Evolutionary conservation across 2,113 vertebrate species (phyloP).

Genomic region (Notiomystis cincta): DNA sequence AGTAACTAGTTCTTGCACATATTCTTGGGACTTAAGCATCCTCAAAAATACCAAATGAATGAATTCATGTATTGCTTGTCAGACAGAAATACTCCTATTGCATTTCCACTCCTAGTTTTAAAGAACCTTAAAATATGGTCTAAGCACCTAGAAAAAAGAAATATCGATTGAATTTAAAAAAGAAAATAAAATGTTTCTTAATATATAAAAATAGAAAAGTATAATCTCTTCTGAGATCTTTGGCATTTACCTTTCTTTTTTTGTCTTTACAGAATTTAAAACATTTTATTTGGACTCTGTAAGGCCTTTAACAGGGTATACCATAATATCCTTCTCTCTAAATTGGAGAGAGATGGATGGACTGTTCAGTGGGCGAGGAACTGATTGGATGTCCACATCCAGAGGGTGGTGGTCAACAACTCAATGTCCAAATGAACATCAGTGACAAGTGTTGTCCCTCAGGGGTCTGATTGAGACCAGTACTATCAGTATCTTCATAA

Average conservation of each 20-base stretch:
- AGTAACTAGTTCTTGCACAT: neutral
- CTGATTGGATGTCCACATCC: neutral
- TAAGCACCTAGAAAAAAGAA: neutral
- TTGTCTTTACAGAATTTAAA: neutral
- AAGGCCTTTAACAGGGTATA: neutral
- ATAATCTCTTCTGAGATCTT: neutral
- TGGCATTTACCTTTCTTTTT: neutral
- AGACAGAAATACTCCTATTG: neutral
- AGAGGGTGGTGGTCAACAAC: neutral
- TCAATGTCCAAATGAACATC: neutral
- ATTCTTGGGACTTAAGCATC: neutral
- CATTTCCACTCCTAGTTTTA: neutral
- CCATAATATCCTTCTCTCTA: neutral
- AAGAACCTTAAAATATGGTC: neutral
- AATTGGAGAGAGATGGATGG: neutral
- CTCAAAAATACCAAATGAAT: neutral
- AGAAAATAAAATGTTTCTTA: neutral
- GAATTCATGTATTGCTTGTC: neutral
- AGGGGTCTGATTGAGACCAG: rapidly evolving
- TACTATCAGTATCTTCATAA: neutral
- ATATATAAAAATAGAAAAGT: neutral
- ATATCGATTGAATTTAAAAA: neutral
- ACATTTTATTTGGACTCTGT: neutral
- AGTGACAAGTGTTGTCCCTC: neutral
- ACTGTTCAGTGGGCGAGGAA: neutral